These are phyloP conservation scores for Brachionus manjavacas DNA, from an alignment of 1,140 invertebrate species.

Conservation along the genomic window DNA sequence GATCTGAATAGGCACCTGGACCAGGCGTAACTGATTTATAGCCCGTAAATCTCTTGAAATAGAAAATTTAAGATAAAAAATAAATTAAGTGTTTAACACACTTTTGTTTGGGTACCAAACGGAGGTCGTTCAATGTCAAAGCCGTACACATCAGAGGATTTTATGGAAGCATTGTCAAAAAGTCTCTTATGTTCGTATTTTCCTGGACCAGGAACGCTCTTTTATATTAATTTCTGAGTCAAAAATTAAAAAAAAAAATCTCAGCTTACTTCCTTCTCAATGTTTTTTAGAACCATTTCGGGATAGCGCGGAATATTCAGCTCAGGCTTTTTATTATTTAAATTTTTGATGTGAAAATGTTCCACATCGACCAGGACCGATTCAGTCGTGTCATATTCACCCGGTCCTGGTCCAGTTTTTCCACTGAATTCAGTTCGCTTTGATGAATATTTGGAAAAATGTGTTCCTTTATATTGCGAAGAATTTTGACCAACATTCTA, in stretches of 20 bases:
- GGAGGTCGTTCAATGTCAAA: constrained; percentile 57
- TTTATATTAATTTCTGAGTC: background rate
- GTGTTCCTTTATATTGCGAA: constrained; percentile 52
- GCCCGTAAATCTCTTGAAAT: constrained; percentile 51
- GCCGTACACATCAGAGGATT: constrained; percentile 51
- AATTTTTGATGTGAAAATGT: constrained; percentile 49
- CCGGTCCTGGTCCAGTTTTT: constrained; percentile 53
- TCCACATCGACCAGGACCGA: constrained; percentile 45
- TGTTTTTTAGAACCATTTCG: constrained; percentile 51
- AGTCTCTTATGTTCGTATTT: constrained; percentile 53
- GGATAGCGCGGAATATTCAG: constrained; percentile 54
- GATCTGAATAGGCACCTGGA: constrained; percentile 56
- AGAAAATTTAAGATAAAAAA: background rate
- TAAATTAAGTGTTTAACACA: constrained; percentile 42
- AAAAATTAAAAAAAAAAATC: background rate
- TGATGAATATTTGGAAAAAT: constrained; percentile 53
- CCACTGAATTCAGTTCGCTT: constrained; percentile 49
- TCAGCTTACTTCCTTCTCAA: constrained; percentile 51
- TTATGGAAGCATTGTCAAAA: constrained; percentile 51
- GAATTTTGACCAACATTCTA: background rate
- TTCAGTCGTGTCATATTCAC: constrained; percentile 53
- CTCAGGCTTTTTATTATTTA: constrained; percentile 49
- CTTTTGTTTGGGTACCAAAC: constrained; percentile 55
- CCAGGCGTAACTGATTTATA: constrained; percentile 46
- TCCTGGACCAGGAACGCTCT: constrained; percentile 55